These are phyloP conservation scores for Xenopus laevis DNA, from an alignment of 2,113 vertebrate genomes.

Conservation along the genomic window DNA sequence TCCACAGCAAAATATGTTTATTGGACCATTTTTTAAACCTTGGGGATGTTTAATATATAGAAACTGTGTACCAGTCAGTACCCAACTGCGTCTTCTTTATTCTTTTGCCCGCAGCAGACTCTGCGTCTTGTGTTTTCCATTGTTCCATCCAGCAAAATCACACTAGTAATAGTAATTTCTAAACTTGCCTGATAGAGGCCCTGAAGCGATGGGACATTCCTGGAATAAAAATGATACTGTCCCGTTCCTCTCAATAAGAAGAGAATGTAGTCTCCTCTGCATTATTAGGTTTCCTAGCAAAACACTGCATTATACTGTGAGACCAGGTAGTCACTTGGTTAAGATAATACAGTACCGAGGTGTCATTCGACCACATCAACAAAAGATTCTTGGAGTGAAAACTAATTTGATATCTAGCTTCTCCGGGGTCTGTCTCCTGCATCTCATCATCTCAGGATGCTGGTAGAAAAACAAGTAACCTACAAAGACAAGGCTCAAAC, in stretches of 20 bases:
- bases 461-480: slow-evolving; percentile 39
- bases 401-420: slow-evolving; percentile 1
- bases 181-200: no score
- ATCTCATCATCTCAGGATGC: slow-evolving; percentile 34
- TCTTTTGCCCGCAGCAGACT: no score
- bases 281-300: not conserved
- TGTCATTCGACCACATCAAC: slow-evolving; percentile 16
- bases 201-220: not conserved
- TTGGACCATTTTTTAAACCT: no score
- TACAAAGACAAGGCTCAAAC: slow-evolving; percentile 37
- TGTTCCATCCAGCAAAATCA: no score
- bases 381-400: slow-evolving; percentile 17
- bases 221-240: not conserved
- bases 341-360: not conserved
- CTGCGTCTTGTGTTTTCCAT: no score
- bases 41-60: no score
- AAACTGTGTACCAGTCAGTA: no score
- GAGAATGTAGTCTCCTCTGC: not conserved
- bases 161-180: no score
- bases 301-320: not conserved
- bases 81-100: no score
- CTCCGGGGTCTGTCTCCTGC: slow-evolving; percentile 21
- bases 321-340: not conserved
- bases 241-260: not conserved
- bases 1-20: no score